These are phyloP conservation scores for Sympetrum striolatum DNA, from an alignment of 2,888 invertebrate species.

Conservation along the genomic window DNA sequence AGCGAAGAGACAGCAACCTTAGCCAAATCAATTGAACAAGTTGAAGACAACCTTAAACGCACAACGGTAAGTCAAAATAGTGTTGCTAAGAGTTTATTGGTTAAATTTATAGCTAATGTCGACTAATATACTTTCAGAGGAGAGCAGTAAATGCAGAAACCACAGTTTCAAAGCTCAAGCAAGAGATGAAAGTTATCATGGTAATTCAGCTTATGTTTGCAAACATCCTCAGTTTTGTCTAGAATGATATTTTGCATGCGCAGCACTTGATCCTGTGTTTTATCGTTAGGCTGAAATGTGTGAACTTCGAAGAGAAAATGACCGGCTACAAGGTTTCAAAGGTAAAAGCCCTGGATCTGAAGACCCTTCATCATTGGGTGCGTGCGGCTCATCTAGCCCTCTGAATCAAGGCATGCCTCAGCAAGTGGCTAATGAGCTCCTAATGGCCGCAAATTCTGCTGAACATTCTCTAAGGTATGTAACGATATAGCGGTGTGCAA, in stretches of 20 bases:
- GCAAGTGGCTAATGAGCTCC: constrained; percentile 67
- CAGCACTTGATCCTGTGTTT: not conserved
- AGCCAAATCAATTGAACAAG: constrained; percentile 66
- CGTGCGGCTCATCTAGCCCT: constrained; percentile 48
- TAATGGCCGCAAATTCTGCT: constrained; percentile 69
- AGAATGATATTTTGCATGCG: constrained; percentile 49
- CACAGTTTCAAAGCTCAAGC: constrained; percentile 69
- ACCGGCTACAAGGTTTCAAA: constrained; percentile 56
- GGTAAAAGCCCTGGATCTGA: constrained; percentile 55
- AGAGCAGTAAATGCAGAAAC: constrained; percentile 69
- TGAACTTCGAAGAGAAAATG: constrained; percentile 61
- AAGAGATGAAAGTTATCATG: constrained; percentile 74
- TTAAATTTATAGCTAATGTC: not conserved
- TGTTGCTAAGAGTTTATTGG: not conserved
- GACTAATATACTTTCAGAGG: constrained; percentile 61
- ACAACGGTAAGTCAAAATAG: constrained; percentile 61
- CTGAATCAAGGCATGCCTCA: constrained; percentile 48
- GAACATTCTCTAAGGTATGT: constrained; percentile 70
- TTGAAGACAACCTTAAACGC: constrained; percentile 66
- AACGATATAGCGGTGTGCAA: too few species aligned
- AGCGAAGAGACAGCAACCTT: constrained; percentile 64
- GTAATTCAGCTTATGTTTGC: constrained; percentile 58
- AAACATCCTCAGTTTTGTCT: constrained; percentile 58
- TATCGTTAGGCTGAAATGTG: constrained; percentile 61
- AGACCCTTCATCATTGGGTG: constrained; percentile 56